phyloP scores from a whole-genome alignment of 2,797 vertebrate species.

The Arrhamphus sclerolepis region DNA sequence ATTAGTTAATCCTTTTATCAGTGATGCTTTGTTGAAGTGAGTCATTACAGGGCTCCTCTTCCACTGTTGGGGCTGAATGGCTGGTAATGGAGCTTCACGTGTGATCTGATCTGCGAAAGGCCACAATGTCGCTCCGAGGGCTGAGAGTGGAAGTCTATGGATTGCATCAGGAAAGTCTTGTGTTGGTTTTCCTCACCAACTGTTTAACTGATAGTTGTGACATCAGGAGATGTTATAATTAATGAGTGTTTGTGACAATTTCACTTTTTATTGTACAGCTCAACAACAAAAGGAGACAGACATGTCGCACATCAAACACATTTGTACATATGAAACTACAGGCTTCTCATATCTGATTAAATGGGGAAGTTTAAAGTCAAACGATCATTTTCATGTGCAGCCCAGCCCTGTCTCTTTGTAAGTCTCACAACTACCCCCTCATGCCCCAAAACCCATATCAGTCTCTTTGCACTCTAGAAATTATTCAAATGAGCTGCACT shows the following conservation, averaged over 20 bases:
- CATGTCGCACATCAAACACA: conserved; percentile 40
- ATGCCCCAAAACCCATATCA: conserved; percentile 46
- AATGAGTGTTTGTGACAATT: conserved; percentile 4
- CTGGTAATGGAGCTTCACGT: conserved; percentile 66
- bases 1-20: conserved; percentile 86
- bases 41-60: conserved; percentile 75
- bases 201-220: conserved; percentile 2
- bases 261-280: conserved; percentile 29
- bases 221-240: neutral
- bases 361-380: conserved; percentile 65
- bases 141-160: conserved; percentile 19
- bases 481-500: conserved; percentile 74
- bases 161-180: conserved; percentile 25
- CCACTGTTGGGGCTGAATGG: conserved; percentile 54
- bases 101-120: conserved; percentile 51
- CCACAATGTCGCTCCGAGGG: conserved; percentile 41
- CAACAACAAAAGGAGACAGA: conserved; percentile 28
- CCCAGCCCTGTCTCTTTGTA: conserved; percentile 51
- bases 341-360: conserved; percentile 49
- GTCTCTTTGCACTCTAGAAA: conserved; percentile 56
- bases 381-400: conserved; percentile 52
- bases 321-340: conserved; percentile 30
- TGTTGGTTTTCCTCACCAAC: conserved; percentile 47
- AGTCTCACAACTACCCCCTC: conserved; percentile 40
- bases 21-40: conserved; percentile 78